phyloP scores from a whole-genome alignment of 2,113 vertebrate species.

The Chitala chitala region DNA sequence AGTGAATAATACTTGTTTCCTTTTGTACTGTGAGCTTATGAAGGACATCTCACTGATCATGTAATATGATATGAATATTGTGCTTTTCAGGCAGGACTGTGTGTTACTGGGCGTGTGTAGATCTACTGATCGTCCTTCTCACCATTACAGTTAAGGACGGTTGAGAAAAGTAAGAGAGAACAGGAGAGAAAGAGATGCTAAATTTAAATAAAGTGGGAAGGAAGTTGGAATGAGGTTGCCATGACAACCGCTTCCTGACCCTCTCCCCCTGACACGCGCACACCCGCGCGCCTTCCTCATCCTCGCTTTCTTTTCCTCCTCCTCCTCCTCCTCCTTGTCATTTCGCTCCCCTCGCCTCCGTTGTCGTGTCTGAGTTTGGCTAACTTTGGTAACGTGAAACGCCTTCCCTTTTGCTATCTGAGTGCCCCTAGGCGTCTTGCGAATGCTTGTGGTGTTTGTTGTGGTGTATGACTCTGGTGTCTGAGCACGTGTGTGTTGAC shows the following conservation, averaged over 20 bases:
- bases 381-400: neutral
- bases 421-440: too few species aligned
- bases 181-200: constrained; percentile 16
- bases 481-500: neutral
- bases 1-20: too few species aligned
- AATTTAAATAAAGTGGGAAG: constrained; percentile 25
- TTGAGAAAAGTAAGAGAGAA: constrained; percentile 11
- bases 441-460: too few species aligned
- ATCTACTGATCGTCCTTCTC: neutral
- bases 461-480: too few species aligned
- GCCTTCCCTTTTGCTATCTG: neutral
- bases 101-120: neutral
- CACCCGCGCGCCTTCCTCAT: constrained; percentile 8
- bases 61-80: neutral
- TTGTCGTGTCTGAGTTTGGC: neutral
- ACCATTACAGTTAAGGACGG: too few species aligned
- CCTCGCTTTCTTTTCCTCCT: constrained; percentile 9
- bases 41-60: neutral
- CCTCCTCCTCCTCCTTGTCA: neutral
- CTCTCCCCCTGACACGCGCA: neutral
- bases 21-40: neutral
- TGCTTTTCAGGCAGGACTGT: neutral
- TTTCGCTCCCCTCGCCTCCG: neutral
- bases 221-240: constrained; percentile 24
- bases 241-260: constrained; percentile 24